Base-by-base conservation (phyloP, 2,113 vertebrate species). In the Regulus satrapa region DNA sequence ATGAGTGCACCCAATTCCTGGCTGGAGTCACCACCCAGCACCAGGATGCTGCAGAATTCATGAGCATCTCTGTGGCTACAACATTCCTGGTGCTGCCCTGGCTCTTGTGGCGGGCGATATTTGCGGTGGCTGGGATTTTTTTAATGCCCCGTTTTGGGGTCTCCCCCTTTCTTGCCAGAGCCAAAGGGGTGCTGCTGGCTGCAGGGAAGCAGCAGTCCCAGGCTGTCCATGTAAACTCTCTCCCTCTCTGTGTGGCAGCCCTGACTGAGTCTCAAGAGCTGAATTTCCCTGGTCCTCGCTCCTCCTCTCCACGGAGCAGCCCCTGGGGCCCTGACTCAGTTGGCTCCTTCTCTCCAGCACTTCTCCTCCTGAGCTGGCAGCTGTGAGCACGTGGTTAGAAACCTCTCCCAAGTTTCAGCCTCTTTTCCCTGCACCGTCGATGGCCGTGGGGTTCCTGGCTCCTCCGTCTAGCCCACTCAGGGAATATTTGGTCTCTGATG, bases 351-450 rank as follows among this genome's bases (percentile, higher is more conserved):
- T 68, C 92, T 83, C 41, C 83, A 61, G 32, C 40, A 1, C 55
- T 43, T 38, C 29, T 61, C 62, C 87, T 59, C 49, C 64, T 18
- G 79, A 45, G 67, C 75, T 76, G 83, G 75, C 31, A 13, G 1
- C 48, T 3, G 2, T 8, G 59, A 74, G 23, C 0, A 0, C 4
- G 1, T 2, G 24, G 6, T 71, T 23, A 15, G 55, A 28, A 83
- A 68, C 23, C 34, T 32, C 21, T 24, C 8, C 14, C 13, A 0
- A 4, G 10, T 13, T 78, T 85, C 1, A 12, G 38, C 8, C 1
- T 14, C 59, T 62, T n/a, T 34, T 36, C 67, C 4, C 0, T 8
- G 36, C 8, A 8, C 45, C 41, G 9, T 14, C 1, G 0, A 29
- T 31, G 38, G 23, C 49, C 40, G 1, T 0, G 4, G 74, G 52